These are phyloP conservation scores for Psettodes erumei DNA, from an alignment of 2,113 vertebrate genomes.

Conservation along the genomic window DNA sequence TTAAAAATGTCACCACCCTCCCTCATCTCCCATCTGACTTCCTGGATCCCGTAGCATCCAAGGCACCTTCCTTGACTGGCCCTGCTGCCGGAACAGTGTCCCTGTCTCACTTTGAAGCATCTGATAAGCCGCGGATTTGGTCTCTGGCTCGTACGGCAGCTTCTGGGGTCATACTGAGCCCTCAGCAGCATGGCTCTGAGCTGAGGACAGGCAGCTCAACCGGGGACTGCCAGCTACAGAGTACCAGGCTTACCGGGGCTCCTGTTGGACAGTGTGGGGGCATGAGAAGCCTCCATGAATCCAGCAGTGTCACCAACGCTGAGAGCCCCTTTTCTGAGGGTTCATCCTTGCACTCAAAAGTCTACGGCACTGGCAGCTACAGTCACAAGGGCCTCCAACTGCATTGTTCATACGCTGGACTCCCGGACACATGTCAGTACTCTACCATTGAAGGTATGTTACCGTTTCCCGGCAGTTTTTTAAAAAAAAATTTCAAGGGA, in stretches of 20 bases:
- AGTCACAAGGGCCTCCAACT: slow-evolving; percentile 85
- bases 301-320: slow-evolving; percentile 61
- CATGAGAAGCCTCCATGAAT: slow-evolving; percentile 74
- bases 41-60: slow-evolving; percentile 76
- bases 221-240: slow-evolving; percentile 80
- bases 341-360: slow-evolving; percentile 81
- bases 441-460: slow-evolving; percentile 88
- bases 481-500: background rate
- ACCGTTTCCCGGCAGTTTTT: background rate
- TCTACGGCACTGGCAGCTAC: slow-evolving; percentile 83
- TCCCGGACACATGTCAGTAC: slow-evolving; percentile 87
- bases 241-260: slow-evolving; percentile 63
- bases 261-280: slow-evolving; percentile 68
- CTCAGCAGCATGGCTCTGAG: slow-evolving; percentile 70
- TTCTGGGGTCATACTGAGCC: slow-evolving; percentile 76
- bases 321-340: slow-evolving; percentile 79
- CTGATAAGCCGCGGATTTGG: slow-evolving; percentile 93
- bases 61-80: slow-evolving; percentile 55
- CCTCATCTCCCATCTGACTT: slow-evolving; percentile 80
- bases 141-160: slow-evolving; percentile 91
- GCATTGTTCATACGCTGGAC: slow-evolving; percentile 84
- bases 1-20: slow-evolving; percentile 72
- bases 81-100: slow-evolving; percentile 59
- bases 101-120: slow-evolving; percentile 81
- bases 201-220: slow-evolving; percentile 75